Conservation (phyloP, 1,140 invertebrate genomes). For the Hylyphantes graminicola region DNA sequence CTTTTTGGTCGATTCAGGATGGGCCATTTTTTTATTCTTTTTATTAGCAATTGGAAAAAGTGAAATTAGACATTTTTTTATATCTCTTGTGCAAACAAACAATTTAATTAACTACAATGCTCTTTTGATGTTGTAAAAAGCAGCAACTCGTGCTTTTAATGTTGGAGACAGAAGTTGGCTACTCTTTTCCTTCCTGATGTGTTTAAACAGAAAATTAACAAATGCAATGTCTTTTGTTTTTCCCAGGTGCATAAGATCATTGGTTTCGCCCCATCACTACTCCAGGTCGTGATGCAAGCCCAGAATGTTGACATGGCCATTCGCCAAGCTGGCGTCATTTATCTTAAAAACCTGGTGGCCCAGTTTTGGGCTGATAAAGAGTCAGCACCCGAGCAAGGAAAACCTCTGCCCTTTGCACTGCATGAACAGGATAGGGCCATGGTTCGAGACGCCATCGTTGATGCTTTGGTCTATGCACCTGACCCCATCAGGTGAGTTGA, state of each 20-base stretch:
- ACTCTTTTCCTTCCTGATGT: no score
- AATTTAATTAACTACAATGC: no score
- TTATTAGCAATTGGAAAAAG: no score
- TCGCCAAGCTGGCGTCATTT: slow-evolving; percentile 94
- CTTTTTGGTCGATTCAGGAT: no score
- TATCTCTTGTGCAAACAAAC: no score
- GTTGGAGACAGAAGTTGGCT: no score
- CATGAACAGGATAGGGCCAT: slow-evolving; percentile 96
- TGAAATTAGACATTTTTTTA: no score
- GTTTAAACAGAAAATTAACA: no score
- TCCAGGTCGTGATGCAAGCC: slow-evolving; percentile 92
- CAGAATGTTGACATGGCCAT: slow-evolving; percentile 88
- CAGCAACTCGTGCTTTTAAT: no score
- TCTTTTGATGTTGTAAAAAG: no score
- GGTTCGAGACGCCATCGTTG: slow-evolving; percentile 92
- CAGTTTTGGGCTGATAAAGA: slow-evolving; percentile 92
- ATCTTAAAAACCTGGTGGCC: slow-evolving; percentile 94
- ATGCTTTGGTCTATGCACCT: slow-evolving; percentile 92
- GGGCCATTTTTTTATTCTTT: no score
- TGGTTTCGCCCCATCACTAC: slow-evolving; percentile 91
- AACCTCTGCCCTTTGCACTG: slow-evolving; percentile 84
- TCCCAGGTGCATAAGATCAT: slow-evolving; percentile 91
- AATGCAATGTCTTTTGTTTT: not conserved
- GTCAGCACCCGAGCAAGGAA: slow-evolving; percentile 71
- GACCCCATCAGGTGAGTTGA: slow-evolving; percentile 84